Percentiles rank a stretch among this genome's conserved stretches.
These are phyloP conservation scores for Meteorus colon DNA, from an alignment of 2,888 invertebrate genomes.

Conservation along the genomic window DNA sequence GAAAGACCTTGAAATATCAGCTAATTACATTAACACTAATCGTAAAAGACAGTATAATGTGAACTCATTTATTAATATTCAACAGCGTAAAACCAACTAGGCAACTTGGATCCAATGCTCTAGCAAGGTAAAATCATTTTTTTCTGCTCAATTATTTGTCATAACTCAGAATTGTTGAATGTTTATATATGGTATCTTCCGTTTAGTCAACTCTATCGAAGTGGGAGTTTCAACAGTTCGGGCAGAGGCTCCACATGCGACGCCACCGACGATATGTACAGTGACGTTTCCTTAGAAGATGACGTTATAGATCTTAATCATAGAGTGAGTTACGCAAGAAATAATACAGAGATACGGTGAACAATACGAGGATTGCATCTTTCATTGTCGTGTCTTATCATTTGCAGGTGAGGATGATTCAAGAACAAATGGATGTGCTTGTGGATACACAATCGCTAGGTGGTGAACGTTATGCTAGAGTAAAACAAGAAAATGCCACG, in stretches of 20 bases:
- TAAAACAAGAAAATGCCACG: conserved; percentile 94
- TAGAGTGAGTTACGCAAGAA: conserved; percentile 79
- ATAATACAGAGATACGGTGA: neutral
- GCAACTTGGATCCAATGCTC: conserved; percentile 85
- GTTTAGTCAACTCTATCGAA: conserved; percentile 91
- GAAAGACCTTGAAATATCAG: neutral
- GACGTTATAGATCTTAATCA: conserved; percentile 96
- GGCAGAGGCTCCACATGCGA: conserved; percentile 94
- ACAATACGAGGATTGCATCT: conserved; percentile 23
- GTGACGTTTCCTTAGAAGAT: conserved; percentile 93
- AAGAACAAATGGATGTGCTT: conserved; percentile 92
- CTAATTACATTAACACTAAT: conserved; percentile 6
- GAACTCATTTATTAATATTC: conserved; percentile 70
- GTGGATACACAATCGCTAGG: conserved; percentile 90
- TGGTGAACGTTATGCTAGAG: conserved; percentile 91
- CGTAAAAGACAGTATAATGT: conserved; percentile 38
- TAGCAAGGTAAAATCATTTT: conserved; percentile 82
- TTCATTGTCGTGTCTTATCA: conserved; percentile 46
- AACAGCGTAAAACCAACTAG: conserved; percentile 85
- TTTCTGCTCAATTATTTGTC: conserved; percentile 10
- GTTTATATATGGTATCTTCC: conserved; percentile 38
- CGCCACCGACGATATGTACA: conserved; percentile 95
- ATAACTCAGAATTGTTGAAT: conserved; percentile 6
- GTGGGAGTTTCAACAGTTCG: conserved; percentile 94
- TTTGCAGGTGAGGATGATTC: conserved; percentile 90